Evolutionary conservation across 2,888 invertebrate species (phyloP), one percentile per base, ranked within the genome.

Genomic region (Hydraecia micacea): DNA sequence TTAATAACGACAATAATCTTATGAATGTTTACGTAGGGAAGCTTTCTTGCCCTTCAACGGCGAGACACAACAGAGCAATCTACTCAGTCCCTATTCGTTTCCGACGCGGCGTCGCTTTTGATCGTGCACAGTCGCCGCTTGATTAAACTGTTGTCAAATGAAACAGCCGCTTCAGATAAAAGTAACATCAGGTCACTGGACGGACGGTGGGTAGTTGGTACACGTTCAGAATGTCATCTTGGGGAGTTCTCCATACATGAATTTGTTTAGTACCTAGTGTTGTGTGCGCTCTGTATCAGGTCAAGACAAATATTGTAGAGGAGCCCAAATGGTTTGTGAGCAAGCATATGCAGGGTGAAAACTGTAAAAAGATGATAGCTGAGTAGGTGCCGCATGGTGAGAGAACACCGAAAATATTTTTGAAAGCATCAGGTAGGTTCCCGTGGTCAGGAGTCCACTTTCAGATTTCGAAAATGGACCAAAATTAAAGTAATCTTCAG

Each of bases 141-240:
- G 83, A 81, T 84, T 75, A 81, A 84, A 63, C 79, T 75, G 77
- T 73, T 79, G 81, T 81, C 86, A 68, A 69, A 65, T 63, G 13
- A 73, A 76, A 81, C 72, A 49, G 49, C 49, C 67, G 39, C 60
- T 72, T 52, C 32, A 71, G 55, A 71, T 75, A 28, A 68, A 71
- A 75, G 46, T 39, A 46, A 36, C 55, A 68, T 55, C 32, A 36
- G 49, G 70, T 49, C 71, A 6, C 21, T 28, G 36, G 70, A n/a
- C 55, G 36, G 70, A n/a, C 55, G 7, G n/a, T 18, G 68, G 25
- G 25, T 32, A 68, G 42, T 42, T 9, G 42, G 11, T 42, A 42
- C 21, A 21, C 28, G 7, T 13, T n/a, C 15, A 15, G 9, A 67
- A 67, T 18, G 13, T 66, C n/a, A 32, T 11, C 18, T 18, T 46